A percentile compares a stretch with the other conserved stretches of the same genome.
phyloP scores from a whole-genome alignment of 30 jellyfish, hydroid and myxozoan genomes.

The Hydra vulgaris region DNA sequence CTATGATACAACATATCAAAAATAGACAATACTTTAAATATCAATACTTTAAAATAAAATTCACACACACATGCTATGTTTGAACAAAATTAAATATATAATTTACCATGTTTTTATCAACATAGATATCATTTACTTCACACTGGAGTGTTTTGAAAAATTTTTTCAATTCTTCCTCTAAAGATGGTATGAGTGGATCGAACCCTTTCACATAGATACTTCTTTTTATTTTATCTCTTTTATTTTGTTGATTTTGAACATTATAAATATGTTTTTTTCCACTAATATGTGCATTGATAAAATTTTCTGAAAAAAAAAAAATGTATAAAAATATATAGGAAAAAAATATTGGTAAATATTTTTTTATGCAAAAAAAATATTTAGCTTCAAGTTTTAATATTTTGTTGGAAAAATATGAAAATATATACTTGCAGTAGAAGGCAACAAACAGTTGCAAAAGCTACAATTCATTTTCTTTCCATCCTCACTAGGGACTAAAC shows the following conservation, averaged over 20 bases:
- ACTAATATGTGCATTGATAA: slow-evolving; percentile 25
- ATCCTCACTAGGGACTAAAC: neutral
- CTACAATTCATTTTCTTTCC: slow-evolving; percentile 16
- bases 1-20: too few relatives aligned
- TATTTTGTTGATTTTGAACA: slow-evolving; percentile 3
- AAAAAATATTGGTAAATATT: too few relatives aligned
- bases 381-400: too few relatives aligned
- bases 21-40: too few relatives aligned
- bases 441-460: slow-evolving; percentile 26
- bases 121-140: slow-evolving; percentile 49
- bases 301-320: neutral
- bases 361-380: too few relatives aligned
- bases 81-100: neutral
- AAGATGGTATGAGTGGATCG: slow-evolving; percentile 13
- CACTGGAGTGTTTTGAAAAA: slow-evolving; percentile 16
- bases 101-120: slow-evolving; percentile 65
- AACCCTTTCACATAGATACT: slow-evolving; percentile 64
- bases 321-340: neutral
- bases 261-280: slow-evolving; percentile 53
- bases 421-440: neutral
- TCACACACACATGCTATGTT: too few relatives aligned
- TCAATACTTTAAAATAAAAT: too few relatives aligned
- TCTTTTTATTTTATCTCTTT: slow-evolving; percentile 19
- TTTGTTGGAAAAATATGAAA: neutral
- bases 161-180: slow-evolving; percentile 34